Conservation (phyloP, 2,888 invertebrate genomes). For the Nudaria mundana region DNA sequence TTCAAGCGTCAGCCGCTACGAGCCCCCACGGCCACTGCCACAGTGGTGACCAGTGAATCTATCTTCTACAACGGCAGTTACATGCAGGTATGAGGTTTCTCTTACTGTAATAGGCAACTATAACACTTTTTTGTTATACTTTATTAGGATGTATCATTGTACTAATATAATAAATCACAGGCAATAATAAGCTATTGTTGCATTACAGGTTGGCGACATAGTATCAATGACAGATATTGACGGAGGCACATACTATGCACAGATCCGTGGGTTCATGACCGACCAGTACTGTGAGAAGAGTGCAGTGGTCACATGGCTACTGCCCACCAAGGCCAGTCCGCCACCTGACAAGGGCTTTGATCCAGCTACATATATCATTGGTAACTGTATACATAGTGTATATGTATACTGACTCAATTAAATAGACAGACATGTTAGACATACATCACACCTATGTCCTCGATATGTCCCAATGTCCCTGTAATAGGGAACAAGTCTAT, state of each 20-base stretch:
- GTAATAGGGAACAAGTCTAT: too few relatives aligned
- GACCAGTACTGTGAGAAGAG: slow-evolving; percentile 97
- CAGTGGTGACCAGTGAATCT: slow-evolving; percentile 89
- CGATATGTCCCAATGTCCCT: too few relatives aligned
- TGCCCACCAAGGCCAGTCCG: slow-evolving; percentile 91
- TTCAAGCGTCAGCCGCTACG: slow-evolving; percentile 91
- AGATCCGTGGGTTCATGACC: slow-evolving; percentile 92
- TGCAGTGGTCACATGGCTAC: slow-evolving; percentile 94
- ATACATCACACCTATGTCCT: too few relatives aligned
- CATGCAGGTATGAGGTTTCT: slow-evolving; percentile 82
- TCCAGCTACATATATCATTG: slow-evolving; percentile 94
- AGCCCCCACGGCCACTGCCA: slow-evolving; percentile 90
- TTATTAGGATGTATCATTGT: too few relatives aligned
- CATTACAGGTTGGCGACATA: slow-evolving; percentile 95
- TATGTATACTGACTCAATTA: not conserved
- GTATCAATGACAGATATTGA: slow-evolving; percentile 91
- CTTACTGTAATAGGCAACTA: too few relatives aligned
- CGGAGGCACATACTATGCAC: slow-evolving; percentile 92
- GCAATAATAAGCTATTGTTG: too few relatives aligned
- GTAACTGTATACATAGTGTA: slow-evolving; percentile 56
- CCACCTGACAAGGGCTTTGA: slow-evolving; percentile 90
- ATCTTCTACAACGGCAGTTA: slow-evolving; percentile 83
- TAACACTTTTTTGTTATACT: too few relatives aligned
- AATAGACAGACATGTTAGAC: too few relatives aligned
- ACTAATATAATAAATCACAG: too few relatives aligned